Evolutionary conservation across 2,797 vertebrate species (phyloP).

Genomic region (Bufotes viridis): DNA sequence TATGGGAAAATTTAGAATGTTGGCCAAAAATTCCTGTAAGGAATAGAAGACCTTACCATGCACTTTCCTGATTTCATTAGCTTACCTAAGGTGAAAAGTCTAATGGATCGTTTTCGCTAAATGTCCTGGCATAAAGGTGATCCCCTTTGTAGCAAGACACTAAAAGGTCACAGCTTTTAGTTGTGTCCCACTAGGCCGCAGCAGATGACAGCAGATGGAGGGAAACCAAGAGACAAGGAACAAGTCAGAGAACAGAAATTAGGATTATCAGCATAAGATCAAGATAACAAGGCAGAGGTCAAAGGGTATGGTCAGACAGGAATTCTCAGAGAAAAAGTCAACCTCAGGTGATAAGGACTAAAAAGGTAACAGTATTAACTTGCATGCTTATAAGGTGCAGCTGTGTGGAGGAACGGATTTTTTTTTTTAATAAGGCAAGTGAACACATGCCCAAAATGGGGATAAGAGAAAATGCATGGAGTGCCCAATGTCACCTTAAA

Average conservation of each 20-base stretch:
- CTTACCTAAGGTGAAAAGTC: neutral
- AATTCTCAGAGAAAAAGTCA: slow-evolving; percentile 5
- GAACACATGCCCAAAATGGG: neutral
- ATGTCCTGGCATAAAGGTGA: neutral
- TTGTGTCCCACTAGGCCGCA: neutral
- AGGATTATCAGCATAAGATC: neutral
- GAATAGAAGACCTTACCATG: neutral
- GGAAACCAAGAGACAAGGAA: neutral
- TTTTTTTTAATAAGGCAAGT: neutral
- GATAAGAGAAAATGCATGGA: neutral
- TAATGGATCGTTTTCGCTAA: slow-evolving; percentile 3
- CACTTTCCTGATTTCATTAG: neutral
- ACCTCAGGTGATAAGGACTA: neutral
- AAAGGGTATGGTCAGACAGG: neutral
- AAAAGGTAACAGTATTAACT: neutral
- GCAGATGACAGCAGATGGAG: slow-evolving; percentile 1
- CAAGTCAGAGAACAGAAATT: neutral
- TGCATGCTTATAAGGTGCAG: neutral
- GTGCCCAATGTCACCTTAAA: too few relatives aligned
- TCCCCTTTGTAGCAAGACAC: neutral
- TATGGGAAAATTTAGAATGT: neutral
- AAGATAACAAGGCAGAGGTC: neutral
- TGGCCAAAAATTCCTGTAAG: neutral
- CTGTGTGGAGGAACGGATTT: neutral
- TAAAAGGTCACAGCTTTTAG: slow-evolving; percentile 10